Conservation (phyloP, 2,888 invertebrate species). For the Sympetrum striolatum region DNA sequence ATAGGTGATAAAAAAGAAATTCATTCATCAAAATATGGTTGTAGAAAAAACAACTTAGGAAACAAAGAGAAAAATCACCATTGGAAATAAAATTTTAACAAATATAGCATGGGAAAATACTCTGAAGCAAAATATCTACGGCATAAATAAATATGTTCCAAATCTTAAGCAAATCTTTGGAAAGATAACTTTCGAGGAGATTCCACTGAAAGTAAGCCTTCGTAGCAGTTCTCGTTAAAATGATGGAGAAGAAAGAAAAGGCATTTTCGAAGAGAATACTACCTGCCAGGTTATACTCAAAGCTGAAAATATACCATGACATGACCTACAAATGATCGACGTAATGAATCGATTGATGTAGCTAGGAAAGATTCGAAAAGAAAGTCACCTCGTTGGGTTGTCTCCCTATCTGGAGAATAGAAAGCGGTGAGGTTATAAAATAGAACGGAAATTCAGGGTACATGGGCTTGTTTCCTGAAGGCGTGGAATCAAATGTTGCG, state of each 20-base stretch:
- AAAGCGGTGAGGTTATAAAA: not conserved
- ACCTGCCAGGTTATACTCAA: not conserved
- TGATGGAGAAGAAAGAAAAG: not conserved
- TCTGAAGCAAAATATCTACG: not conserved
- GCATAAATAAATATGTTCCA: not conserved
- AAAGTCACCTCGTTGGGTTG: not conserved
- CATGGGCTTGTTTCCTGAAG: not conserved
- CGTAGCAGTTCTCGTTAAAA: not conserved
- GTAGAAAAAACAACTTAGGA: too few relatives aligned
- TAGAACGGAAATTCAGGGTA: not conserved
- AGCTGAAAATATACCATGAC: not conserved
- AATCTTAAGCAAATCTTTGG: too few relatives aligned
- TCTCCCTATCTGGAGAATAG: not conserved
- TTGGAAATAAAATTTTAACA: too few relatives aligned
- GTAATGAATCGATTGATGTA: not conserved
- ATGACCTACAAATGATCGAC: not conserved
- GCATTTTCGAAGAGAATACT: not conserved
- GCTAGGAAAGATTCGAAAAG: not conserved
- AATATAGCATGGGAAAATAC: too few relatives aligned
- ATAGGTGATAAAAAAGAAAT: too few relatives aligned
- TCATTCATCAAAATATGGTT: too few relatives aligned
- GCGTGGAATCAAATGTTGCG: not conserved
- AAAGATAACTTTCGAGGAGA: too few relatives aligned
- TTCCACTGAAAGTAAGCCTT: too few relatives aligned
- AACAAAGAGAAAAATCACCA: too few relatives aligned